A percentile compares a stretch with the other conserved stretches of the same genome.
phyloP scores from a whole-genome alignment of 64 coral and sea anemone genomes.

The Platygyra sinensis region DNA sequence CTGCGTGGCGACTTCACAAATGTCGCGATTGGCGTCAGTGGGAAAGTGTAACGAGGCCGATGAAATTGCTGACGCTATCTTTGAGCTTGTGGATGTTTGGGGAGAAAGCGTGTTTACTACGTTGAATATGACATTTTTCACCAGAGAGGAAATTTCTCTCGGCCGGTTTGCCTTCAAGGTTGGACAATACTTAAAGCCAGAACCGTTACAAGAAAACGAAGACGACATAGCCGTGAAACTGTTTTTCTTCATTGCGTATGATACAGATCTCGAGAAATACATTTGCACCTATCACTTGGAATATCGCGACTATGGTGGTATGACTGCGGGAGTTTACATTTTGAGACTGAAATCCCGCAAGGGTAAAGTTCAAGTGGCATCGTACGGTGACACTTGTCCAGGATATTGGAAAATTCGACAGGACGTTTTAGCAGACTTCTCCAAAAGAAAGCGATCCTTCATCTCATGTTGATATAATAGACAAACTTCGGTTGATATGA shows the following conservation, averaged over 20 bases:
- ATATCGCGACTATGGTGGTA: slow-evolving; percentile 33
- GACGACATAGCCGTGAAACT: slow-evolving; percentile 42
- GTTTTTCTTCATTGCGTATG: slow-evolving; percentile 53
- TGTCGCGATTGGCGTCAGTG: slow-evolving; percentile 15
- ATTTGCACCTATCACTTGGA: slow-evolving; percentile 63
- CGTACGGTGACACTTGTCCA: slow-evolving; percentile 46
- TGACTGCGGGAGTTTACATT: slow-evolving; percentile 31
- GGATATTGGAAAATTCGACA: slow-evolving; percentile 60
- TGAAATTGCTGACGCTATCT: slow-evolving; percentile 50
- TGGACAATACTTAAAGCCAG: slow-evolving; percentile 54
- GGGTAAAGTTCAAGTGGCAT: not conserved
- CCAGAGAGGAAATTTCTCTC: slow-evolving; percentile 53
- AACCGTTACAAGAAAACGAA: slow-evolving; percentile 35
- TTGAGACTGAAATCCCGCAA: slow-evolving; percentile 9
- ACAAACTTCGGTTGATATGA: not conserved
- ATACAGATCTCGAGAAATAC: slow-evolving; percentile 20
- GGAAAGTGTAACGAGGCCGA: slow-evolving; percentile 41
- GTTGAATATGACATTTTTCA: slow-evolving; percentile 42
- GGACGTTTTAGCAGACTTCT: slow-evolving; percentile 52
- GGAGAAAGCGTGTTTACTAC: slow-evolving; percentile 14
- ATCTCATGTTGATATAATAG: slow-evolving; percentile 5
- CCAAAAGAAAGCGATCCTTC: slow-evolving; percentile 49
- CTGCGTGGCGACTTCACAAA: slow-evolving; percentile 10
- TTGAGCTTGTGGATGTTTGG: slow-evolving; percentile 30
- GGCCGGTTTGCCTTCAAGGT: slow-evolving; percentile 37